Conservation (phyloP, 1,140 invertebrate species). For the Drosophila prosaltans region DNA sequence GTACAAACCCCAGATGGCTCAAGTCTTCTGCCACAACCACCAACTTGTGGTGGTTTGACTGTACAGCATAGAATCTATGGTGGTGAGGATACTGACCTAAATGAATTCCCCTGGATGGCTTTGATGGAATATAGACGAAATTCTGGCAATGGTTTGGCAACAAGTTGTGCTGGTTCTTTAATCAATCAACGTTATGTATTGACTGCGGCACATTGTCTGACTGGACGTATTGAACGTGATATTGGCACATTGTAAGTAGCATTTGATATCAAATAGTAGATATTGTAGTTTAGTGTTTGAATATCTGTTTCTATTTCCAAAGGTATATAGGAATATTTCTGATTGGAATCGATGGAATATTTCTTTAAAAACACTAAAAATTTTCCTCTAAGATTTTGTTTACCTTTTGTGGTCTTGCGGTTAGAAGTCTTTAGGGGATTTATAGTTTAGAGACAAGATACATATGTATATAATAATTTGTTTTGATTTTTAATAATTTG, state of each 20-base stretch:
- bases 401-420: conserved; percentile 1
- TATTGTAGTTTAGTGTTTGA: too few species aligned
- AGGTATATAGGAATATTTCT: too few species aligned
- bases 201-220: conserved; percentile 89
- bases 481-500: neutral
- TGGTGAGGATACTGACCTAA: conserved; percentile 80
- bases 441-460: conserved; percentile 17
- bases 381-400: neutral
- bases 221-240: conserved; percentile 82
- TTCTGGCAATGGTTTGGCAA: conserved; percentile 51
- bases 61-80: conserved; percentile 77
- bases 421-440: neutral
- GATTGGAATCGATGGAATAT: too few species aligned
- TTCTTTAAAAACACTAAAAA: neutral
- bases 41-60: conserved; percentile 70
- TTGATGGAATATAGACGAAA: conserved; percentile 85
- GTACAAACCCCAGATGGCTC: conserved; percentile 41
- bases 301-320: too few species aligned
- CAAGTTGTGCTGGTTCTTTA: conserved; percentile 85
- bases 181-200: conserved; percentile 85
- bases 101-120: conserved; percentile 87
- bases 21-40: conserved; percentile 58
- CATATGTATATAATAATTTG: conserved; percentile 19
- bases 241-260: conserved; percentile 84
- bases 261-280: too few species aligned